Evolutionary conservation across 2,113 vertebrate species (phyloP), one percentile per base, ranked within the genome.

Genomic region (Hyperoodon ampullatus): DNA sequence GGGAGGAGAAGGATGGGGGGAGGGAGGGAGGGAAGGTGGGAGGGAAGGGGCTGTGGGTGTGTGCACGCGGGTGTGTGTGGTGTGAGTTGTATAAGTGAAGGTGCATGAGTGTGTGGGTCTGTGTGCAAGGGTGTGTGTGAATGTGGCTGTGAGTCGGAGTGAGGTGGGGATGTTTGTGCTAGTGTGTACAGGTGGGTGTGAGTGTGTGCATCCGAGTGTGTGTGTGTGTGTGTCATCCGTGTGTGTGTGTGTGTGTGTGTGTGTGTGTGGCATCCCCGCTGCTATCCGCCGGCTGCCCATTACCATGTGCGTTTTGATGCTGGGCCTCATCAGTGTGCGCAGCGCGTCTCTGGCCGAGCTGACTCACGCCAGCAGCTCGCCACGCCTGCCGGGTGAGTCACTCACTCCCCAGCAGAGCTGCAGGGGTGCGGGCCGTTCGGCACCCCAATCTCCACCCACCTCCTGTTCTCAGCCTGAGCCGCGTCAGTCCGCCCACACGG

Each of bases 331-430:
- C 53, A n/a, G 8, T 72, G 82, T 91, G 97, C 77, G 15, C 88
- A 55, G 60, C n/a, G 55, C 74, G 18, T 83, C 92, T 0, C 30
- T 26, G 33, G 88, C 87, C 0, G 33, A 33, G 85, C 93, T 93
- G 96, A 95, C 63, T 95, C 93, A 96, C 15, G 4, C 53, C 68
- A 9, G 15, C 30, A 53, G 1, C 68, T 82, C 42, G 14, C 14
- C 14, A 3, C 11, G 12, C 47, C 47, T 39, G 47, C 70, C 0
- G 84, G 90, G 88, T 95, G 96, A 98, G 86, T 98, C 95, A 96
- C 89, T 98, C 95, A 96, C 89, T 93, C 94, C 65, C 88, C 28
- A 7, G 75, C 80, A 16, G 95, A 89, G 83, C 94, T 6, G 42
- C 68, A 63, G 97, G 61, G 65, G 89, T 39, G 82, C 95, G 95